A percentile compares a stretch with the other conserved stretches of the same genome.
phyloP scores from a whole-genome alignment of 1,140 invertebrate genomes.

The Drosophila lowei region DNA sequence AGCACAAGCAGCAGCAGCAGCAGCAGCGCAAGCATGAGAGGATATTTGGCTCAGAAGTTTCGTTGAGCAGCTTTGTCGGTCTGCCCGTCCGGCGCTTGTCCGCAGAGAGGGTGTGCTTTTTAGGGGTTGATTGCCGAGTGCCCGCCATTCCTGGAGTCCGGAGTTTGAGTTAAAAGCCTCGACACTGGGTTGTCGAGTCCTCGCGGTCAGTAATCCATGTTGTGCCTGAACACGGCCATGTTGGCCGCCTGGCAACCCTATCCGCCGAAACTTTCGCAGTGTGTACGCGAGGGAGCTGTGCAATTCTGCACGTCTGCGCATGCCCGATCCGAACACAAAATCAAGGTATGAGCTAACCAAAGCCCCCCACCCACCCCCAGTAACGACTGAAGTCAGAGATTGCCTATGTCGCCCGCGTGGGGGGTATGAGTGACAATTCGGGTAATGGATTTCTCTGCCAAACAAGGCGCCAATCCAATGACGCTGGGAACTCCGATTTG shows the following conservation, averaged over 20 bases:
- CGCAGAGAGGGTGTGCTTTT: constrained; percentile 58
- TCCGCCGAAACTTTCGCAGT: constrained; percentile 20
- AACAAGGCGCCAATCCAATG: constrained; percentile 44
- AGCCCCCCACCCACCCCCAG: too few relatives aligned
- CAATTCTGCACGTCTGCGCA: constrained; percentile 25
- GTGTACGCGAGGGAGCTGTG: constrained; percentile 45
- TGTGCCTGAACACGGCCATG: background rate
- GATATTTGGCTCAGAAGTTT: constrained; percentile 66
- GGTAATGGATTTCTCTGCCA: constrained; percentile 44
- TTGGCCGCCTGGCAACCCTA: constrained; percentile 44
- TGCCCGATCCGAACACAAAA: constrained; percentile 10
- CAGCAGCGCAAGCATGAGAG: constrained; percentile 18
- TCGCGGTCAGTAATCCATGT: background rate
- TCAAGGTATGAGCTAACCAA: constrained; percentile 58
- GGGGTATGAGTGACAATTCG: constrained; percentile 67
- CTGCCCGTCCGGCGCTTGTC: too few relatives aligned
- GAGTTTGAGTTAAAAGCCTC: constrained; percentile 61
- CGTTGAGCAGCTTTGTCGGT: constrained; percentile 10
- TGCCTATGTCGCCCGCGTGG: constrained; percentile 16
- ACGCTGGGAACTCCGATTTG: constrained; percentile 34
- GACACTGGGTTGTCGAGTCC: constrained; percentile 44
- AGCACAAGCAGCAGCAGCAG: background rate
- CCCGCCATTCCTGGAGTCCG: constrained; percentile 3
- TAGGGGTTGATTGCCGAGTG: constrained; percentile 65
- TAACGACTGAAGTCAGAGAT: constrained; percentile 24